Conservation (phyloP, 2,888 invertebrate genomes). For the Drosophila koepferae region DNA sequence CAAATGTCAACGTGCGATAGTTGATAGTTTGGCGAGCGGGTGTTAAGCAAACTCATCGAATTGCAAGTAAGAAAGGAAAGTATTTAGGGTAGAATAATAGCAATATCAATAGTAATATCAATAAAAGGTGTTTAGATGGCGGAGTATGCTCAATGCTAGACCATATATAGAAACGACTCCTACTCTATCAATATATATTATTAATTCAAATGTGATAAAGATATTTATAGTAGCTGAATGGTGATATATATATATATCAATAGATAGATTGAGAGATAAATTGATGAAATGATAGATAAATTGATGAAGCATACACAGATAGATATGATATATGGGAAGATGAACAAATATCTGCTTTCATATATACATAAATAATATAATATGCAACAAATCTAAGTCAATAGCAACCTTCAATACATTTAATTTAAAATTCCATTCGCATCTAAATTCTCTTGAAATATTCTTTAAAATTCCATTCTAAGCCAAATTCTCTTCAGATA, state of each 20-base stretch:
- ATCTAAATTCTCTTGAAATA: slow-evolving; percentile 5
- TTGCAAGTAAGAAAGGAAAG: not conserved
- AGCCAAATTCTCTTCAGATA: slow-evolving; percentile 8
- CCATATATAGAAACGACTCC: not conserved
- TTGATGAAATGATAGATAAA: not conserved
- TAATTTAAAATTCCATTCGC: not conserved
- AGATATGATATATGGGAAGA: not conserved
- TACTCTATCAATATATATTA: not conserved
- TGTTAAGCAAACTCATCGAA: not conserved
- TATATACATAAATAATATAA: not conserved
- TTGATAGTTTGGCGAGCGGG: not conserved
- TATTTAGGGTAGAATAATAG: not conserved
- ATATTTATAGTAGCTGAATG: not conserved
- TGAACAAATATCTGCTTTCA: not conserved
- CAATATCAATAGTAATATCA: too few relatives aligned
- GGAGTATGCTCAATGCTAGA: not conserved
- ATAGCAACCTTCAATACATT: not conserved
- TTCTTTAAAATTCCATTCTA: not conserved
- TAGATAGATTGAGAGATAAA: not conserved
- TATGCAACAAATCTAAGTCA: not conserved
- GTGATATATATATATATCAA: not conserved
- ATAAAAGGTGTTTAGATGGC: too few relatives aligned
- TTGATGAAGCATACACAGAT: not conserved
- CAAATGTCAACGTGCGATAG: slow-evolving; percentile 1
- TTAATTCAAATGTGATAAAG: not conserved